Base-by-base conservation (phyloP, 2,113 vertebrate species). In the Centrocercus urophasianus region DNA sequence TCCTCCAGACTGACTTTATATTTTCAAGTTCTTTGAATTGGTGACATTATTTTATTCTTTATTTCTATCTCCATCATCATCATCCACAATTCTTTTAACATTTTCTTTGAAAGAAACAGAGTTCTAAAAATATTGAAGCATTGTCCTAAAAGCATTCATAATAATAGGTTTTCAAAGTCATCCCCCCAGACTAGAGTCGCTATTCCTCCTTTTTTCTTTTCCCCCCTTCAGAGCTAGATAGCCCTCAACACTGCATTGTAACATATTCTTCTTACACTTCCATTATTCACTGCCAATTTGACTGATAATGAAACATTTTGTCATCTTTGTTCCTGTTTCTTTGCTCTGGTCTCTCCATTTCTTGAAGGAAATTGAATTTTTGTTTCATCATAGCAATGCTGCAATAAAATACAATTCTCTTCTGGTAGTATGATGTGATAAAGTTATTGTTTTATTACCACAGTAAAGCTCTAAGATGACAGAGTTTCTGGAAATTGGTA, bases 11-110 rank as follows among this genome's bases (percentile, higher is more conserved):
- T 60, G 65, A 54, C 54, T 90, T 87, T 90, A 65, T 63, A 34
- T 13, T 87, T 86, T 54, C 54, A 84, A 82, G 30, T 75, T 93
- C 90, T 80, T 86, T 89, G 70, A 95, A 83, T 10, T 79, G 59
- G 86, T 71, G 73, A 54, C 28, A 27, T 19, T 47, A 47, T 19
- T 36, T 61, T 43, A 60, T 59, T 36, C 43, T 36, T 57, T n/a
- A 75, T 27, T 59, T 76, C 43, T 76, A 81, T 75, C 66, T 70
- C 52, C 22, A 50, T 42, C 71, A 70, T 13, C 22, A 47, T 18
- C 15, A 69, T 47, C 22, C 28, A 16, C 5, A 79, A 32, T 50
- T 81, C 72, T 74, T 95, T 63, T 56, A 72, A 80, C 10, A 74
- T 36, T n/a, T 5, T 79, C 40, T 48, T 84, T 48, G 67, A 87